Percentiles rank a stretch among this genome's conserved stretches.
Evolutionary conservation across 2,888 invertebrate genomes (phyloP).

Genomic region (Drosophila melanosoma): DNA sequence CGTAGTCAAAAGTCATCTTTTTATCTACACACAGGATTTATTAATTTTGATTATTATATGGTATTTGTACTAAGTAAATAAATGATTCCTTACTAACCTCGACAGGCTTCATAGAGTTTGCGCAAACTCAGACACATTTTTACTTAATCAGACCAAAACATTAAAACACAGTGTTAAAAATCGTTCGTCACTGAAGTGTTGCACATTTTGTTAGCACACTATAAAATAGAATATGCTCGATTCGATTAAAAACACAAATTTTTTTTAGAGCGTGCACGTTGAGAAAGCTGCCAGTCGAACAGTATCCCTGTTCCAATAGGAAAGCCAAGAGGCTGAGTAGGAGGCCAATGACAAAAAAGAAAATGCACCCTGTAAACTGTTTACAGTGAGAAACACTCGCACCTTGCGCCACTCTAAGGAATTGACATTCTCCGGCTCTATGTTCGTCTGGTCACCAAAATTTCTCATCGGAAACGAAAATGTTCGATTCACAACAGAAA

Average conservation of each 20-base stretch:
- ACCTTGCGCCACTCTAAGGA: conserved; percentile 39
- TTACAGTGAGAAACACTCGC: conserved; percentile 72
- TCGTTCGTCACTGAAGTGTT: conserved; percentile 15
- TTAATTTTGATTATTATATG: background rate
- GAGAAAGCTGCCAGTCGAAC: background rate
- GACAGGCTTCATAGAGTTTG: conserved; percentile 66
- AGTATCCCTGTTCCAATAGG: background rate
- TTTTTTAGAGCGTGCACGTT: background rate
- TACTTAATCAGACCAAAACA: conserved; percentile 5
- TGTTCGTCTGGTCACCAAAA: conserved; percentile 37
- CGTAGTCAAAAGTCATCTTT: background rate
- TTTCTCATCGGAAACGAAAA: conserved; percentile 36
- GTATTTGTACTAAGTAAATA: background rate
- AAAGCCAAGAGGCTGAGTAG: conserved; percentile 35
- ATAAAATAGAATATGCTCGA: conserved; percentile 1
- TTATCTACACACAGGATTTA: background rate
- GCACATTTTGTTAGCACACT: conserved; percentile 35
- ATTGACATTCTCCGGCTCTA: conserved; percentile 27
- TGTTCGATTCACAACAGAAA: conserved; percentile 36
- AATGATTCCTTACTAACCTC: conserved; percentile 58
- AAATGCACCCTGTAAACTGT: conserved; percentile 81
- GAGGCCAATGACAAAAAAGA: conserved; percentile 79
- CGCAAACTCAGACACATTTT: conserved; percentile 71
- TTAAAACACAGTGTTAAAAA: conserved; percentile 12
- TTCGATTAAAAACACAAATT: background rate